phyloP scores from a whole-genome alignment of 2,888 invertebrate genomes.

The Esperia sulphurella region DNA sequence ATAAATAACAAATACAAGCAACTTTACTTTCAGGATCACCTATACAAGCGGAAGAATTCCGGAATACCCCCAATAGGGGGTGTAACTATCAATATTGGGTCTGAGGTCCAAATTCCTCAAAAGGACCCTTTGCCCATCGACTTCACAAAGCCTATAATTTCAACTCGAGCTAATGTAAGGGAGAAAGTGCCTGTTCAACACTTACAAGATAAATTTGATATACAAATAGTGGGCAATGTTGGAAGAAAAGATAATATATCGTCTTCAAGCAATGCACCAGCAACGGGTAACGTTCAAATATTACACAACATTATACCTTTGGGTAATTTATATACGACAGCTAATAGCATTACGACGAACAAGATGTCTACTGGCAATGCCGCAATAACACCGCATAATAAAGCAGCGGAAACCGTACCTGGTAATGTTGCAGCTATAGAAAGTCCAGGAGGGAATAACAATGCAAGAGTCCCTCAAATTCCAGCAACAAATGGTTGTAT shows the following conservation, averaged over 20 bases:
- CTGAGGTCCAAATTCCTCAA: conserved; percentile 13
- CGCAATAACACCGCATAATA: too few relatives aligned
- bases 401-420: too few relatives aligned
- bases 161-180: conserved; percentile 17
- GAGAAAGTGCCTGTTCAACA: conserved; percentile 6
- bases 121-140: conserved; percentile 46
- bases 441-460: too few relatives aligned
- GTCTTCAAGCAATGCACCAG: too few relatives aligned
- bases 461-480: too few relatives aligned
- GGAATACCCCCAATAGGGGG: conserved; percentile 30
- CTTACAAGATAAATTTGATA: conserved; percentile 22
- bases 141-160: conserved; percentile 35
- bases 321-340: not conserved
- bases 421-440: too few relatives aligned
- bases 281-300: not conserved
- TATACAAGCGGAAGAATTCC: conserved; percentile 22
- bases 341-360: not conserved
- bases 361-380: not conserved
- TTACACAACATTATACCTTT: not conserved
- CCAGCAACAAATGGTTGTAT: too few relatives aligned
- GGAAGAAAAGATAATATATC: not conserved
- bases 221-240: conserved; percentile 11
- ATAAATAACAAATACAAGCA: too few relatives aligned
- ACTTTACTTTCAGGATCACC: conserved; percentile 19
- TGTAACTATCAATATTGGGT: conserved; percentile 32